A percentile compares a stretch with the other conserved stretches of the same genome.
These are phyloP conservation scores for Eutolmus rufibarbis DNA, from an alignment of 2,888 invertebrate species.

Conservation along the genomic window DNA sequence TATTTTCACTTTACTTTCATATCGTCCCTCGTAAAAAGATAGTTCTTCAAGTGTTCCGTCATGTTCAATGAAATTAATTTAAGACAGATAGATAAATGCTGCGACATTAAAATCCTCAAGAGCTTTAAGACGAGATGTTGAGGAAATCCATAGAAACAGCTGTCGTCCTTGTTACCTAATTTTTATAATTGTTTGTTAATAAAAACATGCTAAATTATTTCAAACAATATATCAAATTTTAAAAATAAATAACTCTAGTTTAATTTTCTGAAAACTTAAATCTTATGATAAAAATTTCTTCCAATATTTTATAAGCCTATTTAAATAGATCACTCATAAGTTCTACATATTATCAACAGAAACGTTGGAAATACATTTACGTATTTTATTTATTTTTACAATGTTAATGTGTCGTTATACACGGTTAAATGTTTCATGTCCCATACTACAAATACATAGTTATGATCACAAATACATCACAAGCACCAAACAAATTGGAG, in stretches of 20 bases:
- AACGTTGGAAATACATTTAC: too few relatives aligned
- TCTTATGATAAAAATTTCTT: too few relatives aligned
- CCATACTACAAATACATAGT: too few relatives aligned
- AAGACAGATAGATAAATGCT: slow-evolving; percentile 59
- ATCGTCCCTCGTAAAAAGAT: slow-evolving; percentile 56
- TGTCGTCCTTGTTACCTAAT: not conserved
- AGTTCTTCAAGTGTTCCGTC: slow-evolving; percentile 56
- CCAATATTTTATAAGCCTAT: too few relatives aligned
- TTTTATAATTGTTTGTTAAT: slow-evolving; percentile 51
- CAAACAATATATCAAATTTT: not conserved
- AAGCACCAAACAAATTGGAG: too few relatives aligned
- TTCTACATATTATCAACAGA: too few relatives aligned
- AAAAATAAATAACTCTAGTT: not conserved
- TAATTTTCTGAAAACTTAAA: too few relatives aligned
- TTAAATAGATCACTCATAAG: too few relatives aligned
- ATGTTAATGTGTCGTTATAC: too few relatives aligned
- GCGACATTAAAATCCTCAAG: slow-evolving; percentile 73
- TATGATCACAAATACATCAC: too few relatives aligned
- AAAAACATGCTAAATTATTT: not conserved
- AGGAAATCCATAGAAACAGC: slow-evolving; percentile 69
- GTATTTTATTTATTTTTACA: too few relatives aligned
- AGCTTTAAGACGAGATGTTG: slow-evolving; percentile 76
- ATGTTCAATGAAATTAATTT: slow-evolving; percentile 53
- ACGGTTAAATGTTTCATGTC: too few relatives aligned
- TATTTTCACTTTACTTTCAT: slow-evolving; percentile 53